Conservation (phyloP, 1,140 invertebrate genomes). For the Sitophilus oryzae region DNA sequence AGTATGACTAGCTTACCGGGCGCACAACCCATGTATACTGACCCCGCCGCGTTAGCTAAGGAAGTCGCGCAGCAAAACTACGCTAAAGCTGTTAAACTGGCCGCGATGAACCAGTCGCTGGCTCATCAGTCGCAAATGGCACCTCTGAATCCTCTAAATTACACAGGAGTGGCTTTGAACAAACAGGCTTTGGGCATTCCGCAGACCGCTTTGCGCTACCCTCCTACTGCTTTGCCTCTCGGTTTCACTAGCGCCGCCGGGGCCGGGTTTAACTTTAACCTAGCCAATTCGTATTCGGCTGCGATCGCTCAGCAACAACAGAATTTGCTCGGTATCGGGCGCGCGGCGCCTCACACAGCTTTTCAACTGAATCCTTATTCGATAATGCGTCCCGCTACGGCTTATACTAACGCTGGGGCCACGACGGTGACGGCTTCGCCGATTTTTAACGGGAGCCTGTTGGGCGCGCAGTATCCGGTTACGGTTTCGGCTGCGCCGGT, state of each 20-base stretch:
- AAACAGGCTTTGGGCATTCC: conserved; percentile 49
- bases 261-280: conserved; percentile 31
- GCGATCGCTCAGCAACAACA: conserved; percentile 43
- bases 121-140: conserved; percentile 34
- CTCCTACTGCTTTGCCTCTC: conserved; percentile 26
- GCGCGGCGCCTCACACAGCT: conserved; percentile 46
- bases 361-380: conserved; percentile 48
- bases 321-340: conserved; percentile 53
- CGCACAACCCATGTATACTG: conserved; percentile 35
- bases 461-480: conserved; percentile 41
- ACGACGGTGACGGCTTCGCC: conserved; percentile 43
- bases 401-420: conserved; percentile 39
- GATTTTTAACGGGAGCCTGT: conserved; percentile 44
- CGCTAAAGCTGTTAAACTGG: conserved; percentile 59
- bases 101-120: conserved; percentile 47
- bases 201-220: conserved; percentile 33
- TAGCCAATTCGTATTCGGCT: conserved; percentile 36
- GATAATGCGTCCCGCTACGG: conserved; percentile 30
- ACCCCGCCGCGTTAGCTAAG: conserved; percentile 61
- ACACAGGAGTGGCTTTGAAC: conserved; percentile 72
- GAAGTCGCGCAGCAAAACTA: conserved; percentile 74
- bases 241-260: conserved; percentile 26
- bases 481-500: conserved; percentile 39
- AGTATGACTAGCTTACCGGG: conserved; percentile 20
- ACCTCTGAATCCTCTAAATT: conserved; percentile 60